Evolutionary conservation across 2,888 invertebrate genomes (phyloP), one percentile per base, ranked within the genome.

Genomic region (Hirtodrosophila alboralis): DNA sequence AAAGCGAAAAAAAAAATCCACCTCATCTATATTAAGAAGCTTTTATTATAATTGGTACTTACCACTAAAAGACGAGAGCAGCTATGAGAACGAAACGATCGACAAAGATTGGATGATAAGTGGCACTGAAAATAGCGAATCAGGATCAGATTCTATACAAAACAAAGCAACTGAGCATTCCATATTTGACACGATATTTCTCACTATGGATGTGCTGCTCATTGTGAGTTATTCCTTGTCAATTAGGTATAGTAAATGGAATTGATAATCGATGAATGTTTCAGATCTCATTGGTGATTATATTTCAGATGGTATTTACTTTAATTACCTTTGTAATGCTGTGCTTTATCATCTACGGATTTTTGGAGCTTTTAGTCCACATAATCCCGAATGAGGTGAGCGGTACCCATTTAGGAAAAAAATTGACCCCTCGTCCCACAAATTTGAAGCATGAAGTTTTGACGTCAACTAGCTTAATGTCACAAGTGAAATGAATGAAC

Each of bases 291-390:
- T 52, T 75, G 66, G 63, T 85, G 44, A 70, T 89, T 64, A 40
- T 83, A 40, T 79, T 88, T 53, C 87, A 89, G 89, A 72, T 85
- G 9, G 33, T 79, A 18, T 60, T 72, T 4, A 89, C 87, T 8
- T 31, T 84, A 16, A 7, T 61, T 2, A 63, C 81, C 10, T 89
- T 89, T 53, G 30, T 71, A 9, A 27, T 76, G 8, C 73, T 87
- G 6, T 87, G 87, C 41, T 54, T 78, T 13, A 14, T 61, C 3
- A 76, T 89, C 14, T 87, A 58, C 47, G 72, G 43, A 48, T 66
- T 56, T 28, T 60, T 70, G 68, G 74, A 66, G 64, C 9, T 88
- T 9, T 41, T 79, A 18, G 52, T 62, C 3, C 27, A 30, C 0
- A 13, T 70, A 4, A 60, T 43, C n/a, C 48, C 40, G 0, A 10